Evolutionary conservation across 2,888 invertebrate genomes (phyloP).

Genomic region (Lymantria dispar): DNA sequence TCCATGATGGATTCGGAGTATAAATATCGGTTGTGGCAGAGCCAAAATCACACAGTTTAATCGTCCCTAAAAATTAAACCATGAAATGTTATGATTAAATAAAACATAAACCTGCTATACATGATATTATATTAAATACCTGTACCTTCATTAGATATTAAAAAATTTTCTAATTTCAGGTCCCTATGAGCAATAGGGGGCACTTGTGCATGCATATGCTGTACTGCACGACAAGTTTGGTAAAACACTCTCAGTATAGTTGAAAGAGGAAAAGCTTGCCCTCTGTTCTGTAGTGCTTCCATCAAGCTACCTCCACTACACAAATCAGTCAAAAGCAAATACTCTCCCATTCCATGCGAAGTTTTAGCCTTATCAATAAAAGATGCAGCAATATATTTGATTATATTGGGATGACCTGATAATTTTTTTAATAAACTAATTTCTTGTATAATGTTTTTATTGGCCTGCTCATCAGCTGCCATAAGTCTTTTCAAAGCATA

Average conservation of each 20-base stretch:
- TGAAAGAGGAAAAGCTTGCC: constrained; percentile 84
- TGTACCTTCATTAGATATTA: constrained; percentile 90
- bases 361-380: constrained; percentile 91
- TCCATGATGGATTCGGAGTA: constrained; percentile 94
- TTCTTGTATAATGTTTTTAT: constrained; percentile 90
- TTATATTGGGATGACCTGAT: constrained; percentile 95
- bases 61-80: constrained; percentile 64
- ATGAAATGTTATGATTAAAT: background rate
- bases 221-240: constrained; percentile 94
- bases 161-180: constrained; percentile 97
- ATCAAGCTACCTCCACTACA: constrained; percentile 92
- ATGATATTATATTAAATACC: background rate
- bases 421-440: constrained; percentile 93
- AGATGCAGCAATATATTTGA: constrained; percentile 93
- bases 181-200: constrained; percentile 98
- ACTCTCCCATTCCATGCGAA: constrained; percentile 92
- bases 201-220: constrained; percentile 95
- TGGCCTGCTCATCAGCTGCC: constrained; percentile 91
- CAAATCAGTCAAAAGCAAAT: constrained; percentile 94
- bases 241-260: constrained; percentile 93
- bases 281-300: constrained; percentile 84
- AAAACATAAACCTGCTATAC: background rate
- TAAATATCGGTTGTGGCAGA: constrained; percentile 93
- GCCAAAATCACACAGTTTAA: constrained; percentile 99
- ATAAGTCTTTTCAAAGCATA: constrained; percentile 96